Evolutionary conservation across 2,113 vertebrate genomes (phyloP).

Genomic region (Pseudorectes ferrugineus): DNA sequence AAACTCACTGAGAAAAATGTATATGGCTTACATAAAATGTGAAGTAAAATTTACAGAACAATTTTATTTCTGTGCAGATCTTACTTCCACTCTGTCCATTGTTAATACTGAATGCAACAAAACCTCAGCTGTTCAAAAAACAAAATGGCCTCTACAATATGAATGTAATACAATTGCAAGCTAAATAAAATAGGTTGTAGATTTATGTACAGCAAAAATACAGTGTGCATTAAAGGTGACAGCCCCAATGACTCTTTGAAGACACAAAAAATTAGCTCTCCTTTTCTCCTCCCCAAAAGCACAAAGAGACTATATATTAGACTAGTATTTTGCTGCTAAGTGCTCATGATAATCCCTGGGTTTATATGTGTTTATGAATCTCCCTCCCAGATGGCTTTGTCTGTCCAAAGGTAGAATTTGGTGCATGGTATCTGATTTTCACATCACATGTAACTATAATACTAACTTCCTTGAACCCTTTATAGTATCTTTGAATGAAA

Average conservation of each 20-base stretch:
- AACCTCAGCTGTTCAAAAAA: not conserved
- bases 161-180: not conserved
- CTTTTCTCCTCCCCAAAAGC: not conserved
- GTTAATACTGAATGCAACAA: not conserved
- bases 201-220: not conserved
- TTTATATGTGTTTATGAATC: not conserved
- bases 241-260: not conserved
- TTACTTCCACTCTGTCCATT: not conserved
- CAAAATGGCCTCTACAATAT: not conserved
- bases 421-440: not conserved
- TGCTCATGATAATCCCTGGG: not conserved
- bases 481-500: not conserved
- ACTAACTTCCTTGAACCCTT: not conserved
- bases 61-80: not conserved
- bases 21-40: not conserved
- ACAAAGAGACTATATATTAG: not conserved
- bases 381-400: not conserved
- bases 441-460: not conserved
- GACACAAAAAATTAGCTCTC: not conserved
- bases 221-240: not conserved
- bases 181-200: not conserved
- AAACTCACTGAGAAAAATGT: not conserved
- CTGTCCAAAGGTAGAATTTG: not conserved
- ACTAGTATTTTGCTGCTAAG: not conserved
- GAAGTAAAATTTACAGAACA: not conserved